Percentiles rank a stretch among this genome's conserved stretches.
Evolutionary conservation across 2,888 invertebrate genomes (phyloP).

Genomic region (Lycophotia porphyrea): DNA sequence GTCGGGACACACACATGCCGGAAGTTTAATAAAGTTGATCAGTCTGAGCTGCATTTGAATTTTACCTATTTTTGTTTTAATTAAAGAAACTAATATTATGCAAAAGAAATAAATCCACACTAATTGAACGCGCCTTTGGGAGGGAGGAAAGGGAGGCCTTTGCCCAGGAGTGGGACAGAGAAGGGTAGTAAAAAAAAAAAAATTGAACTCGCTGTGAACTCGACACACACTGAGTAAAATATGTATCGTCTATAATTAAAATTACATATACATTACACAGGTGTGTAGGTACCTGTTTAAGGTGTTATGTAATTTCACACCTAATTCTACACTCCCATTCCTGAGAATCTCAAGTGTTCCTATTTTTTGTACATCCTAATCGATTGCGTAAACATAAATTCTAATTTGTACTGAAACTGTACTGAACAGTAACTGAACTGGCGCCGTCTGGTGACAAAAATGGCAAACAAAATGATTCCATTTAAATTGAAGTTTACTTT

Average conservation of each 20-base stretch:
- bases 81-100: no score
- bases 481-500: neutral
- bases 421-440: neutral
- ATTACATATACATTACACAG: no score
- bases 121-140: no score
- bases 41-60: neutral
- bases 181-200: no score
- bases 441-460: neutral
- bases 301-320: no score
- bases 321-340: neutral
- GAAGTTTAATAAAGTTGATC: neutral
- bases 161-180: no score
- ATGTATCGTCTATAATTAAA: neutral
- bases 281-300: no score
- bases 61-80: neutral
- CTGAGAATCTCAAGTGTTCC: neutral
- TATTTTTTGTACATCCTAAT: no score
- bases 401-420: neutral
- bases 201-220: no score
- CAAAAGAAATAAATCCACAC: neutral
- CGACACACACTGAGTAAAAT: neutral
- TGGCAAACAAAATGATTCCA: neutral
- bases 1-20: constrained; percentile 56
- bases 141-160: no score
- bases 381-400: neutral